These are phyloP conservation scores for Lepidocyrtoides sp. DNA, from an alignment of 2,888 invertebrate genomes.

Conservation along the genomic window DNA sequence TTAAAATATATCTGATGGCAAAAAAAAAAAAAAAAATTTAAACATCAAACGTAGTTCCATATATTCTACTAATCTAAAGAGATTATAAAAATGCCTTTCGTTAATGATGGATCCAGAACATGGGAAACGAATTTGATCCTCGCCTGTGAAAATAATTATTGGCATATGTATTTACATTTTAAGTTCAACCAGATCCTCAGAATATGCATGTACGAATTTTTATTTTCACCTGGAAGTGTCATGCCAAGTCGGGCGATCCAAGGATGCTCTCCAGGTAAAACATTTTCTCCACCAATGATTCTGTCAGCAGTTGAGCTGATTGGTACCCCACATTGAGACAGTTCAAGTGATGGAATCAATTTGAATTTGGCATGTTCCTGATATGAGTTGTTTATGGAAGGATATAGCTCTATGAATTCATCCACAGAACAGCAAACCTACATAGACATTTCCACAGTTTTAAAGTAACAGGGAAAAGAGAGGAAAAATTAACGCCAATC, in stretches of 20 bases:
- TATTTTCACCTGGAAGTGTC: conserved; percentile 51
- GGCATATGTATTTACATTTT: neutral
- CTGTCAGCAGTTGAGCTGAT: conserved; percentile 57
- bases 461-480: neutral
- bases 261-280: conserved; percentile 80
- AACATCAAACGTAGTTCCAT: neutral
- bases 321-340: conserved; percentile 69
- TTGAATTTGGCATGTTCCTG: conserved; percentile 75
- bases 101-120: conserved; percentile 81
- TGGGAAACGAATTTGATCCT: conserved; percentile 57
- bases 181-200: too few species aligned
- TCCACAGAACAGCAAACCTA: conserved; percentile 82
- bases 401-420: conserved; percentile 66
- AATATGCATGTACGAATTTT: too few species aligned
- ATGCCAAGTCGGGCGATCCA: conserved; percentile 83
- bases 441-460: neutral
- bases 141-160: conserved; percentile 23
- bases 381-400: conserved; percentile 36
- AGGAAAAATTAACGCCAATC: too few species aligned
- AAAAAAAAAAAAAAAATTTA: neutral
- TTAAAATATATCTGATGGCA: conserved; percentile 73
- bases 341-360: conserved; percentile 67
- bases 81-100: neutral
- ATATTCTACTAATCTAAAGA: neutral
- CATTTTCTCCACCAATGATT: conserved; percentile 81